These are phyloP conservation scores for Podarcis raffonei DNA, from an alignment of 2,113 vertebrate species.

Conservation along the genomic window DNA sequence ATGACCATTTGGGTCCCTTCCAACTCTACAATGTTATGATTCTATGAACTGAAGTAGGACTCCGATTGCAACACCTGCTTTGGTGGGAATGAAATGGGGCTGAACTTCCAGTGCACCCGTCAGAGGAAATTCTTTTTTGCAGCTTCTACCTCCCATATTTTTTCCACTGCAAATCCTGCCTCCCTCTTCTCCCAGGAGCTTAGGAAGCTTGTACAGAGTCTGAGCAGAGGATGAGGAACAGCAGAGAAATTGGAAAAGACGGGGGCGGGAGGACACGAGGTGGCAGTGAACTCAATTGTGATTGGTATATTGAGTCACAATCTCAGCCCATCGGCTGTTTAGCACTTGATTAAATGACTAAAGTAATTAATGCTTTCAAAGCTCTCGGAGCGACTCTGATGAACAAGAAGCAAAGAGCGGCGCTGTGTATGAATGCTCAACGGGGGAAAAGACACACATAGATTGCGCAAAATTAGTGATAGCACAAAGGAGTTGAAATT, in stretches of 20 bases:
- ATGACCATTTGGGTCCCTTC: too few species aligned
- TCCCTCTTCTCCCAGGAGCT: conserved; percentile 32
- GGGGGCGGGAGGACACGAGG: not conserved
- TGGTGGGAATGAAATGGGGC: not conserved
- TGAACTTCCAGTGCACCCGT: not conserved
- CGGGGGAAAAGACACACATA: not conserved
- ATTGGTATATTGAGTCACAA: conserved; percentile 46
- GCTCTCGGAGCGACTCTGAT: conserved; percentile 25
- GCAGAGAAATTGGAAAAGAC: conserved; percentile 46
- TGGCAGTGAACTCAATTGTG: conserved; percentile 34
- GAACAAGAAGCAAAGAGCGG: conserved; percentile 17
- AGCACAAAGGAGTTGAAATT: not conserved
- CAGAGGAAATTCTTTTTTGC: not conserved
- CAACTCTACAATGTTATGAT: too few species aligned
- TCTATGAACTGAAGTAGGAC: not conserved
- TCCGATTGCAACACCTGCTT: not conserved
- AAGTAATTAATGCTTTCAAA: conserved; percentile 46
- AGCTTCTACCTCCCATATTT: not conserved
- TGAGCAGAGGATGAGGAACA: not conserved
- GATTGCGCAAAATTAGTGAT: not conserved
- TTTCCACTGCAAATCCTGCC: not conserved
- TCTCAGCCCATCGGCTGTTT: conserved; percentile 33
- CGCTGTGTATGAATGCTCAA: conserved; percentile 16
- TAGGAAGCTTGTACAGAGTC: not conserved
- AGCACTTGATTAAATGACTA: conserved; percentile 48